Evolutionary conservation across 2,113 vertebrate species (phyloP), one percentile per base, ranked within the genome.

Genomic region (Zosterops borbonicus): DNA sequence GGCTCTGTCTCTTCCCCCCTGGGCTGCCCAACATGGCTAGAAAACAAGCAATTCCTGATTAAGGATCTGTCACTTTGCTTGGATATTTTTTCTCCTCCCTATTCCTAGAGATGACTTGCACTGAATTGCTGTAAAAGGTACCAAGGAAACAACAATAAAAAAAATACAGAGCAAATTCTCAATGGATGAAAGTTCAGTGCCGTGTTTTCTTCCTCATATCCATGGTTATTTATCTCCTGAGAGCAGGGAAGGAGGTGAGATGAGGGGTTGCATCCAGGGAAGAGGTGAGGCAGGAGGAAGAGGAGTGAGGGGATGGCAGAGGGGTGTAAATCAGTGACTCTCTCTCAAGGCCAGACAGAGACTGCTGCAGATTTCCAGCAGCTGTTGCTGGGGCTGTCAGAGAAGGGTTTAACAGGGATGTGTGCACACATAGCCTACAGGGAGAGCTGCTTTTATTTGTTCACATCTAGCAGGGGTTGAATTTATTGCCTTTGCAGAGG

Each of bases 361-460:
- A 47, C 46, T 2, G 16, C 76, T 89, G 59, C 46, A 81, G 83
- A 94, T 89, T 94, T 94, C 82, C 37, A 81, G 60, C 89, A 96
- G 86, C 83, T 94, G 95, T 81, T 73, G 56, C 86, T 89, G 4
- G 2, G 80, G 29, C 83, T 93, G 80, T 92, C 77, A 77, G 83
- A 87, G 60, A 29, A 90, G 52, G 49, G 52, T 84, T 94, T 96
- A 87, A 52, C 53, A 78, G 82, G 60, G 92, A 83, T 92, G 56
- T 4, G 0, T 67, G 55, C 73, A n/a, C 10, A 62, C 77, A 63
- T 6, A 84, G 87, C 59, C 87, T 87, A 67, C 49, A 65, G 65
- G 70, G 49, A 95, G 70, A 95, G 65, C 81, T 95, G 75, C 90
- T 97, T 90, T 90, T 85, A 90, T 95, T 89, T 95, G 81, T 84